These are phyloP conservation scores for Otolemur garnettii DNA, from an alignment of 2,113 vertebrate genomes.

Conservation along the genomic window DNA sequence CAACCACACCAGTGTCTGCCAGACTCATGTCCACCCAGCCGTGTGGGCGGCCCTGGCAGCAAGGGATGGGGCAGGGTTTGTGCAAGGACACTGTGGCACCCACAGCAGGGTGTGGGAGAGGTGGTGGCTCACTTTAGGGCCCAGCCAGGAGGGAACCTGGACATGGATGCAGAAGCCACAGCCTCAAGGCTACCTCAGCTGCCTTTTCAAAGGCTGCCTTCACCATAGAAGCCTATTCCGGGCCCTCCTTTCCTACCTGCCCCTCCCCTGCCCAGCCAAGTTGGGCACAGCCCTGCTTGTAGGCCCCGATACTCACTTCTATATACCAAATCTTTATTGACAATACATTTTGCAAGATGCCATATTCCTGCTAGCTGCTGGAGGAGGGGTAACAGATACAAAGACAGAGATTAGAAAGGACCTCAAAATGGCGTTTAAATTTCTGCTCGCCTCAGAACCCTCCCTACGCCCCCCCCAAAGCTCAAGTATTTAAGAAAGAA, in stretches of 20 bases:
- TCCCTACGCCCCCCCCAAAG: neutral
- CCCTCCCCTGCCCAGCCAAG: neutral
- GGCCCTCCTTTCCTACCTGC: neutral
- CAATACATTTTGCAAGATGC: neutral
- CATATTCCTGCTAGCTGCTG: neutral
- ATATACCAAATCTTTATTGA: neutral
- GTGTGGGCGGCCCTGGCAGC: slow-evolving; percentile 28
- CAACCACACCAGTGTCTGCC: neutral
- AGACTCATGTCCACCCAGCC: neutral
- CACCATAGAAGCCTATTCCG: neutral
- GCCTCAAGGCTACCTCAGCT: neutral
- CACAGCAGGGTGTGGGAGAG: neutral
- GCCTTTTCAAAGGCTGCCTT: neutral
- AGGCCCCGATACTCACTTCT: neutral
- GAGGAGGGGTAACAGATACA: neutral
- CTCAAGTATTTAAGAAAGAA: slow-evolving; percentile 20
- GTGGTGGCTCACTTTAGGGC: neutral
- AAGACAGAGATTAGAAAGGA: slow-evolving; percentile 22
- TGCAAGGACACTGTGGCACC: neutral
- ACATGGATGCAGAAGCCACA: neutral
- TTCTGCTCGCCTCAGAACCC: neutral
- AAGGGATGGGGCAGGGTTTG: neutral
- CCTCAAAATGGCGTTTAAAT: neutral
- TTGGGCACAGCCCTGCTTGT: neutral
- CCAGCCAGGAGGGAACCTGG: neutral